Conservation (phyloP, 2,888 invertebrate species). For the Balanococcus diminutus region DNA sequence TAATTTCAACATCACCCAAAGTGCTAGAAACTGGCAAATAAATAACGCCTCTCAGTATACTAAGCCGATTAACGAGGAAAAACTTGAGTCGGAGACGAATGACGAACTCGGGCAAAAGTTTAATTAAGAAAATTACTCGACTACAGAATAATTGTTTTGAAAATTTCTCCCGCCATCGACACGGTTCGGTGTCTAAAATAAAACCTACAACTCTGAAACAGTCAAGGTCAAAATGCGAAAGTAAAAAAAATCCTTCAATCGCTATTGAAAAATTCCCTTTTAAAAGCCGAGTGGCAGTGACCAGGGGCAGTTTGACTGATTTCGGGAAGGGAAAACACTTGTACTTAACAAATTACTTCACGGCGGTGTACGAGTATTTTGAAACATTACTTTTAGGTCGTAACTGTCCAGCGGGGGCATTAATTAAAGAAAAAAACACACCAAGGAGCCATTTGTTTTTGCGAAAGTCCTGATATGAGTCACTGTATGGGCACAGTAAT, state of each 20-base stretch:
- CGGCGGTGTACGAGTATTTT: constrained; percentile 13
- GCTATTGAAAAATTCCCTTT: not conserved
- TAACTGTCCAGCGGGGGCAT: constrained; percentile 1
- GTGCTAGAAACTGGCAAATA: no score
- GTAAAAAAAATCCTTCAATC: not conserved
- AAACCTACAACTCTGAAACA: not conserved
- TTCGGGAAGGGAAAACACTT: not conserved
- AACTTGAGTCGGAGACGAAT: not conserved
- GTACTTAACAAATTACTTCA: constrained; percentile 9
- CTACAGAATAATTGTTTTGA: constrained; percentile 5
- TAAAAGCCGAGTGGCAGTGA: not conserved
- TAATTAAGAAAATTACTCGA: constrained; percentile 18
- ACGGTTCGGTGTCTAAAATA: not conserved
- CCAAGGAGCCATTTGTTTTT: constrained; percentile 27
- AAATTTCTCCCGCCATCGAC: not conserved
- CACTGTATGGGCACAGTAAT: not conserved
- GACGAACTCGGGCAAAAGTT: not conserved
- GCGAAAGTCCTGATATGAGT: constrained; percentile 19
- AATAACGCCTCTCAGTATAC: no score
- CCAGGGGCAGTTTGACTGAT: not conserved
- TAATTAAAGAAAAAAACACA: constrained; percentile 15
- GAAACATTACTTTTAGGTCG: constrained; percentile 9
- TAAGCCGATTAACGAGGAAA: not conserved
- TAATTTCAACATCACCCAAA: no score
- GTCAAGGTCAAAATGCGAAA: not conserved